Percentiles rank a stretch among this genome's conserved stretches.
phyloP scores from a whole-genome alignment of 1,140 invertebrate species.

The Cotesia typhae region DNA sequence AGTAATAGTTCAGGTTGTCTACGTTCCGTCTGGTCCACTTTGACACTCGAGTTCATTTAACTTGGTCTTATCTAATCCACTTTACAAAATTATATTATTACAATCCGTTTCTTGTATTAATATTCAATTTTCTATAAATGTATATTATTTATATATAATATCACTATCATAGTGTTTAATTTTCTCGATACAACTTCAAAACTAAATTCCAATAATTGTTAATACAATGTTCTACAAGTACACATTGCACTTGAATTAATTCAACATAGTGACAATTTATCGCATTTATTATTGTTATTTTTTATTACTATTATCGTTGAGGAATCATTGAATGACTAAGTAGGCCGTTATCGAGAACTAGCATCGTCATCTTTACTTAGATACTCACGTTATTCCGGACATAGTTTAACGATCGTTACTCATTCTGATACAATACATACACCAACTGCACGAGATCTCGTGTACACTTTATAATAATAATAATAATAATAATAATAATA shows the following conservation, averaged over 20 bases:
- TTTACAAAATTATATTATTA: background rate
- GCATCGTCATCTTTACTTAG: conserved; percentile 14
- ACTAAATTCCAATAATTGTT: too few species aligned
- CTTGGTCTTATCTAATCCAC: background rate
- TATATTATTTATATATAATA: background rate
- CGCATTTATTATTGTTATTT: too few species aligned
- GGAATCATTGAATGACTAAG: conserved; percentile 25
- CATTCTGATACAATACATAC: background rate
- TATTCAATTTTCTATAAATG: background rate
- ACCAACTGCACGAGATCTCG: background rate
- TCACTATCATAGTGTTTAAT: background rate
- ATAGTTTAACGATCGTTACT: conserved; percentile 21
- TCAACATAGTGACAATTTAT: too few species aligned
- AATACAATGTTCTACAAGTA: background rate
- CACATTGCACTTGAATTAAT: too few species aligned
- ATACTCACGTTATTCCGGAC: background rate
- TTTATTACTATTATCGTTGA: too few species aligned
- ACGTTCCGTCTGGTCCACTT: conserved; percentile 43
- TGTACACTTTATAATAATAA: background rate
- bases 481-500: too few species aligned
- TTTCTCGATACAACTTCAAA: too few species aligned
- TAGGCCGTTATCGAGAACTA: conserved; percentile 25
- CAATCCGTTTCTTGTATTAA: background rate
- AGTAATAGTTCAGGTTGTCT: conserved; percentile 46
- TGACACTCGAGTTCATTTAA: conserved; percentile 27